phyloP scores from a whole-genome alignment of 92 coral and sea anemone species.

The Porites divaricata region DNA sequence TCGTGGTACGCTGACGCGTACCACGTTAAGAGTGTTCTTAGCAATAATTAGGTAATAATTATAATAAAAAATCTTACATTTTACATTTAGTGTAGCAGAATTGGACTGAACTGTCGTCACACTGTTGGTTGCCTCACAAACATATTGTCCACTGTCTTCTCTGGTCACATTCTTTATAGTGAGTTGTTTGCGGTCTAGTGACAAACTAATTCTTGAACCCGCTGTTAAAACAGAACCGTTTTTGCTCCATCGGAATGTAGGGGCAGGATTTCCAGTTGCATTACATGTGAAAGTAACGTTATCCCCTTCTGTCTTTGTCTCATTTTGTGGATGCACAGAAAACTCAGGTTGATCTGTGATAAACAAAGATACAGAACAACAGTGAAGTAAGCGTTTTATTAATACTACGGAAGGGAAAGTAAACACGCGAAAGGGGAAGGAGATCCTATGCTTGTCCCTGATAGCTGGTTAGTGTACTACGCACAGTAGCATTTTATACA shows the following conservation, averaged over 20 bases:
- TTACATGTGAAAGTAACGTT: slow-evolving; percentile 26
- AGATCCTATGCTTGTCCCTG: too few species aligned
- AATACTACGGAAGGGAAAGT: too few species aligned
- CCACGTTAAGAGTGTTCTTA: too few species aligned
- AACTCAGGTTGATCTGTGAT: slow-evolving; percentile 24
- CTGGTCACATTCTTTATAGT: slow-evolving; percentile 29
- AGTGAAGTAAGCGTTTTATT: too few species aligned
- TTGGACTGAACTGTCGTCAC: background rate
- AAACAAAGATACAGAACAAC: background rate
- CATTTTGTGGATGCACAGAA: slow-evolving; percentile 2
- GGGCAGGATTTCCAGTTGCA: slow-evolving; percentile 40
- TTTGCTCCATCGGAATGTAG: slow-evolving; percentile 42
- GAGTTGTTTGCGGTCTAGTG: slow-evolving; percentile 15
- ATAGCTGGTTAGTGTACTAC: too few species aligned
- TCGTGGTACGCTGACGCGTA: too few species aligned
- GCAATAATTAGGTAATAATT: too few species aligned
- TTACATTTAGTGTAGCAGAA: slow-evolving; percentile 12
- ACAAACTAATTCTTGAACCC: slow-evolving; percentile 12
- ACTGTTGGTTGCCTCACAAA: slow-evolving; percentile 26
- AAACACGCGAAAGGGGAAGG: too few species aligned
- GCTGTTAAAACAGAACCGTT: background rate
- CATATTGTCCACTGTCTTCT: slow-evolving; percentile 29
- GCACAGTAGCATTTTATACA: too few species aligned
- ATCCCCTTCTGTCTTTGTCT: slow-evolving; percentile 36
- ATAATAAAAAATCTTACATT: slow-evolving; percentile 37